Evolutionary conservation across 2,113 vertebrate species (phyloP).

Genomic region (Redunca redunca): DNA sequence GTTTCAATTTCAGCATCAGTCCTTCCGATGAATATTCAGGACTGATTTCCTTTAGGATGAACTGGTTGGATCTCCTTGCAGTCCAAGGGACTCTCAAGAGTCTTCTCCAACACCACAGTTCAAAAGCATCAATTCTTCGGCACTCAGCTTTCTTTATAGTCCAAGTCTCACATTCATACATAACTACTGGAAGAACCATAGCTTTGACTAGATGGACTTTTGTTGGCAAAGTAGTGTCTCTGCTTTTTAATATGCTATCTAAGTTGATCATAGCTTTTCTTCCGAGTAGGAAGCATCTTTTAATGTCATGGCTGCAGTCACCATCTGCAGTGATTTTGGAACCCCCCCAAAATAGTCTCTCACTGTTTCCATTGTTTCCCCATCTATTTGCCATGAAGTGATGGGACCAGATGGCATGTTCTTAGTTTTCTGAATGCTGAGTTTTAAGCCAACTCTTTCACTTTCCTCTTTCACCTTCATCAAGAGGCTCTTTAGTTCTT

Average conservation of each 20-base stretch:
- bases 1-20: neutral
- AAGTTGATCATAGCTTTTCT: neutral
- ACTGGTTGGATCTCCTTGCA: neutral
- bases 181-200: neutral
- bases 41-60: neutral
- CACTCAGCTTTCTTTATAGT: neutral
- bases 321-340: neutral
- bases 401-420: neutral
- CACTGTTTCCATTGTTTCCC: neutral
- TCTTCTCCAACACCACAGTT: neutral
- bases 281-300: neutral
- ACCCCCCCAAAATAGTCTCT: fast-evolving
- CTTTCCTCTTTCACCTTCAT: neutral
- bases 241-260: neutral
- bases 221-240: neutral
- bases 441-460: neutral
- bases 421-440: neutral
- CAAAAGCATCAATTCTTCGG: neutral
- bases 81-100: neutral
- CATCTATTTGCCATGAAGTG: neutral
- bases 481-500: neutral
- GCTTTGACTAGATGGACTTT: neutral
- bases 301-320: neutral
- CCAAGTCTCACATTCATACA: neutral
- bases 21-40: neutral